Evolutionary conservation across 2,888 invertebrate genomes (phyloP), one percentile per base, ranked within the genome.

Genomic region (Balanococcus diminutus): DNA sequence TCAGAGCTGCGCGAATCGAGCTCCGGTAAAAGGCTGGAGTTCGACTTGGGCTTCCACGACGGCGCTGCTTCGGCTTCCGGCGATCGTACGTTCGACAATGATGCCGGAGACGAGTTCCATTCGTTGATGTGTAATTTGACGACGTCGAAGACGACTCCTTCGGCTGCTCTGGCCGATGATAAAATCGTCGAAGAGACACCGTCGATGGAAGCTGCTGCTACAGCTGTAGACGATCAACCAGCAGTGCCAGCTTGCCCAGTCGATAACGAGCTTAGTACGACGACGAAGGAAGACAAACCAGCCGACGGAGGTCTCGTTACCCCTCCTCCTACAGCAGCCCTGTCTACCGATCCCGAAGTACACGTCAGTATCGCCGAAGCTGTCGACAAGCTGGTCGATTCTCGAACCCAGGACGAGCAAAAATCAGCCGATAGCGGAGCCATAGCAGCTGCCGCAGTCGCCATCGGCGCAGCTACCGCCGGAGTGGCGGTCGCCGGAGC

Each of bases 391-490:
- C 31, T 75, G 25, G 51, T 14, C 28, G 51, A n/a, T 19, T 51
- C n/a, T 0, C 51, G 19, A 19, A 75, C n/a, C 32, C 75, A 75
- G n/a, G 75, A 51, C 51, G 42, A 67, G 28, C 28, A 25, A 25
- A 67, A 67, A 25, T 16, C 31, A 36, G 9, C 39, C 2, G 82
- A 31, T 25, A 14, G n/a, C 8, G 82, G n/a, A n/a, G n/a, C n/a
- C n/a, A n/a, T n/a, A n/a, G n/a, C n/a, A n/a, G n/a, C 89, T 36
- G 89, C 89, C 82, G 88, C 88, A 8, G 89, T n/a, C n/a, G n/a
- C 87, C 14, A 88, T 89, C 11, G 88, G 88, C 16, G 87, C 88
- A 14, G 89, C 89, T 36, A 89, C 89, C 82, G 88, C 89, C 22
- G 89, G 89, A 22, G 89, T 89, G 67, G 89, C 90, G 1, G 88